Percentiles rank a stretch among this genome's conserved stretches.
Evolutionary conservation across 2,113 vertebrate genomes (phyloP).

Genomic region (Lepisosteus osseus): DNA sequence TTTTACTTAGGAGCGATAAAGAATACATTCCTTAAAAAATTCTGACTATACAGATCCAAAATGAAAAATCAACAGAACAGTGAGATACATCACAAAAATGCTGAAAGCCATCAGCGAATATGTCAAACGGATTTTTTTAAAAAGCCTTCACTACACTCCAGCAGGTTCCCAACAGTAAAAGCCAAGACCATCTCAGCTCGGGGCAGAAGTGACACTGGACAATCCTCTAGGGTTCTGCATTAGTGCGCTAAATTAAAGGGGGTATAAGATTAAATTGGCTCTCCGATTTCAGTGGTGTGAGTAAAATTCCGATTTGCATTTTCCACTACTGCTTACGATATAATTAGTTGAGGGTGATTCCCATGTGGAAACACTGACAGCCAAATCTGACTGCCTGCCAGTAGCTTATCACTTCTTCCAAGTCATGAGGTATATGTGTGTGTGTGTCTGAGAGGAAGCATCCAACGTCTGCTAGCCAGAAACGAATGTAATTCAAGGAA

Average conservation of each 20-base stretch:
- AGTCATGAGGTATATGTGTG: conserved; percentile 40
- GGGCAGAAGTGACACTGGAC: conserved; percentile 56
- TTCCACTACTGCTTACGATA: conserved; percentile 71
- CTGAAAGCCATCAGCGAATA: too few relatives aligned
- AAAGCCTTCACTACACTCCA: too few relatives aligned
- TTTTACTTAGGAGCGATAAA: too few relatives aligned
- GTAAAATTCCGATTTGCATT: conserved; percentile 80
- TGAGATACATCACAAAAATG: too few relatives aligned
- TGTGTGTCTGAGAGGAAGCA: conserved; percentile 18
- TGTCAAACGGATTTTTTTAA: too few relatives aligned
- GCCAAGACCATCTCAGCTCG: too few relatives aligned
- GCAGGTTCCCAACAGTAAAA: background rate
- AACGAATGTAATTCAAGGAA: conserved; percentile 16
- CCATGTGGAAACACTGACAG: conserved; percentile 72
- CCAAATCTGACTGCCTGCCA: conserved; percentile 66
- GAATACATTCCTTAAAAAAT: too few relatives aligned
- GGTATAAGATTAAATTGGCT: conserved; percentile 80
- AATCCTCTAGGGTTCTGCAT: conserved; percentile 73
- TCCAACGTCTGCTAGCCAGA: conserved; percentile 8
- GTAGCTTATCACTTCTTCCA: conserved; percentile 58
- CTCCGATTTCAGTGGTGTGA: conserved; percentile 79
- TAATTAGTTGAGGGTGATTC: conserved; percentile 79
- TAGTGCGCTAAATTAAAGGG: conserved; percentile 76
- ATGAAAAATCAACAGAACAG: too few relatives aligned
- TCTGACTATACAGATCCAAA: too few relatives aligned